These are phyloP conservation scores for Monoplex corrugatus DNA, from an alignment of 2,888 invertebrate genomes.

Conservation along the genomic window DNA sequence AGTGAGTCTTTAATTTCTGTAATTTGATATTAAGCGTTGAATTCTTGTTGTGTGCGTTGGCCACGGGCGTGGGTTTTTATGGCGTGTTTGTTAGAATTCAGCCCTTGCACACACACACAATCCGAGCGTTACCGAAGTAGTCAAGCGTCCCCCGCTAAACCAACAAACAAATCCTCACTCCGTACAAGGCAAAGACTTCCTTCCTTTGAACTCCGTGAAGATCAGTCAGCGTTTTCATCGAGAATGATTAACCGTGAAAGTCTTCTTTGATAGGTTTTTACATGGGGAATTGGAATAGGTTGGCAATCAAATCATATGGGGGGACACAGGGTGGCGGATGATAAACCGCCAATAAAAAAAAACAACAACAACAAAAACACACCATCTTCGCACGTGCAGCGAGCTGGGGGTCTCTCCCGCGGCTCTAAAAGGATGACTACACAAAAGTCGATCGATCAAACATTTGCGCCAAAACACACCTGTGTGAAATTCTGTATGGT, in stretches of 20 bases:
- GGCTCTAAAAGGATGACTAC: no score
- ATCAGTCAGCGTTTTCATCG: neutral
- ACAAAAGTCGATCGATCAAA: no score
- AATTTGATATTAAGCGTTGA: neutral
- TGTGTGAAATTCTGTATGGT: no score
- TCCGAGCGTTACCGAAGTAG: no score
- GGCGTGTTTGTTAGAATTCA: neutral
- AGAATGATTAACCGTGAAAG: neutral
- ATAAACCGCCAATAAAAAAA: neutral
- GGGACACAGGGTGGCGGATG: neutral
- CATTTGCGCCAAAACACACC: no score
- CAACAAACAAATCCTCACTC: neutral
- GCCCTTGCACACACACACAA: no score
- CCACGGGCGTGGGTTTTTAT: neutral
- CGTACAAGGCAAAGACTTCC: no score
- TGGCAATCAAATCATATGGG: neutral
- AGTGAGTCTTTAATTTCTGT: neutral
- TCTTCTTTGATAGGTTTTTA: neutral
- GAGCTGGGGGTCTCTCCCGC: neutral
- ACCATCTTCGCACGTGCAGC: neutral
- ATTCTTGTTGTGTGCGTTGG: neutral
- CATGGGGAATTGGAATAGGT: neutral
- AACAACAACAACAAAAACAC: no score
- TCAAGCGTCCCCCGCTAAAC: no score
- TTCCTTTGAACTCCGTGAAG: neutral